phyloP scores from a whole-genome alignment of 1,140 invertebrate species.

The Diploscapter pachys region DNA sequence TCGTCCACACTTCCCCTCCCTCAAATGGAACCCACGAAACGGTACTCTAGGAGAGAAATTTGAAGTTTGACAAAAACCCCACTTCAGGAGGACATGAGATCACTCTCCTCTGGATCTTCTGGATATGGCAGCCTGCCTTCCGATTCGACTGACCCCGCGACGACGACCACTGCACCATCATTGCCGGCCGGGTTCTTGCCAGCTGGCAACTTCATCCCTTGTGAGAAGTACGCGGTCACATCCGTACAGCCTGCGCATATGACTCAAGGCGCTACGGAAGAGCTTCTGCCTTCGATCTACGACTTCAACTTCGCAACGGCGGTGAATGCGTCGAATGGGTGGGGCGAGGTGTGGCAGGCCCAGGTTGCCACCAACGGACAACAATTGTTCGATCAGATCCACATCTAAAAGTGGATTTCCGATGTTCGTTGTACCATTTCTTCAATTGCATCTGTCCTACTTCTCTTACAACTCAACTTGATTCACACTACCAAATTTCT shows the following conservation, averaged over 20 bases:
- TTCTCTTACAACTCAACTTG: too few relatives aligned
- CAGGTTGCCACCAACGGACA: not conserved
- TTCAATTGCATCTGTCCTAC: too few relatives aligned
- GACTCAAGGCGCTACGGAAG: not conserved
- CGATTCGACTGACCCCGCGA: conserved; percentile 1
- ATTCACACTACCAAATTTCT: too few relatives aligned
- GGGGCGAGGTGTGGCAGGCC: not conserved
- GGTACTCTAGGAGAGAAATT: conserved; percentile 2
- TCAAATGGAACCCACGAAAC: conserved; percentile 7
- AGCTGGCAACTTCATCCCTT: too few relatives aligned
- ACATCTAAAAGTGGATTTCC: not conserved
- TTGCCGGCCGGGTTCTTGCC: too few relatives aligned
- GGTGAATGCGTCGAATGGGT: conserved; percentile 3
- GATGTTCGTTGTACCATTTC: too few relatives aligned
- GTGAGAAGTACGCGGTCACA: too few relatives aligned
- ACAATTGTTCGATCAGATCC: not conserved
- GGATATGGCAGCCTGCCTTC: conserved; percentile 29
- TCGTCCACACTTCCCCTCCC: conserved; percentile 24
- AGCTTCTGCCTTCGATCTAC: conserved; percentile 30
- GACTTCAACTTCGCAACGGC: conserved; percentile 32
- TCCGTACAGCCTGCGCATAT: too few relatives aligned
- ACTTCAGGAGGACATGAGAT: conserved; percentile 36
- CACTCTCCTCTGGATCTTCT: conserved; percentile 23
- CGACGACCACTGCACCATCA: not conserved
- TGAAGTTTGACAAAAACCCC: not conserved